phyloP scores from a whole-genome alignment of 2,888 invertebrate species.

The Lasioglossum figueresi region DNA sequence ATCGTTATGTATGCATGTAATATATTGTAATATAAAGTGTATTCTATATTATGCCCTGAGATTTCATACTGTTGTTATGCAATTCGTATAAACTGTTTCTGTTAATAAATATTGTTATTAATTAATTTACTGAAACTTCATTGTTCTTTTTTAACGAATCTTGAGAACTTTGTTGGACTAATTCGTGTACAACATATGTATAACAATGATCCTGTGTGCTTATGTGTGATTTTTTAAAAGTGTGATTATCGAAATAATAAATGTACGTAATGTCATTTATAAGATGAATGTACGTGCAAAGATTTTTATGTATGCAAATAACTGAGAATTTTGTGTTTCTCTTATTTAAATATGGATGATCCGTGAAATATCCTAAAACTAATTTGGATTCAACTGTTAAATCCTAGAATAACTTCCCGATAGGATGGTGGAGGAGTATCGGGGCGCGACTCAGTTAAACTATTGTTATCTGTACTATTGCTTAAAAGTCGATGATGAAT shows the following conservation, averaged over 20 bases:
- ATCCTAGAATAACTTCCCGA: conserved; percentile 78
- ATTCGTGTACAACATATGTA: not conserved
- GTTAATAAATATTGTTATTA: conserved; percentile 42
- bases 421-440: conserved; percentile 82
- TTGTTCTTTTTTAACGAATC: not conserved
- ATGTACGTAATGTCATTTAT: not conserved
- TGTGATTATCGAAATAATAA: not conserved
- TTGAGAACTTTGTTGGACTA: not conserved
- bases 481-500: conserved; percentile 64
- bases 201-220: not conserved
- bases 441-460: conserved; percentile 71
- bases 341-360: not conserved
- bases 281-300: not conserved
- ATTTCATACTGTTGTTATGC: conserved; percentile 34
- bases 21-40: conserved; percentile 43
- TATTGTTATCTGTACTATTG: conserved; percentile 45
- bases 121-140: conserved; percentile 24
- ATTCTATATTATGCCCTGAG: conserved; percentile 7
- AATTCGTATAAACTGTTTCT: conserved; percentile 12
- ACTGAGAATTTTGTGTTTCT: not conserved
- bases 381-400: conserved; percentile 48
- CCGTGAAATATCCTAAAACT: conserved; percentile 13
- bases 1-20: conserved; percentile 35
- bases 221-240: not conserved
- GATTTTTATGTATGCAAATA: not conserved